Percentiles rank a stretch among this genome's conserved stretches.
These are phyloP conservation scores for Neolamprologus sp. DNA, from an alignment of 2,113 vertebrate genomes.

Conservation along the genomic window DNA sequence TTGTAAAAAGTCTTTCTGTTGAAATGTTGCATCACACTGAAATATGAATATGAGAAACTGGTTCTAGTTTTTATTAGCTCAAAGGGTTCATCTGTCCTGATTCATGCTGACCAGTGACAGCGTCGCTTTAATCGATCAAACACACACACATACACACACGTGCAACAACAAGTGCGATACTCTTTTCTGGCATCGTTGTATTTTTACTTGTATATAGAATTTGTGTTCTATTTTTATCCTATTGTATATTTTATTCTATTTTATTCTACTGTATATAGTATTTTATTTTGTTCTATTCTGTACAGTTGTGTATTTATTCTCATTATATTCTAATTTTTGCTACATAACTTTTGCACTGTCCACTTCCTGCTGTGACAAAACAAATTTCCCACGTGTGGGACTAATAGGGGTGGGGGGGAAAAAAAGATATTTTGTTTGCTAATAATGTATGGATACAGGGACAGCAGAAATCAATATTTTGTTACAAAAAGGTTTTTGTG, in stretches of 20 bases:
- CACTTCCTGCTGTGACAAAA: neutral
- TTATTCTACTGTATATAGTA: neutral
- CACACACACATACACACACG: neutral
- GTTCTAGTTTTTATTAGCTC: accelerated
- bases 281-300: neutral
- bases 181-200: neutral
- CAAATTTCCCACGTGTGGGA: neutral
- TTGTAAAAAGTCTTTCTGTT: neutral
- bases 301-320: neutral
- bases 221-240: neutral
- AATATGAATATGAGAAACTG: neutral
- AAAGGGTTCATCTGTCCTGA: accelerated
- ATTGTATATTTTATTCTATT: neutral
- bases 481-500: too few relatives aligned
- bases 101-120: neutral
- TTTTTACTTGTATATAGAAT: neutral
- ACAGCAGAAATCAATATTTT: too few relatives aligned
- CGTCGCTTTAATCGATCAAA: neutral
- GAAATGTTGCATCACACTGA: neutral
- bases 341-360: neutral
- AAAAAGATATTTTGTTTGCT: too few relatives aligned
- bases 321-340: neutral
- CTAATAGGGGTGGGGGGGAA: neutral
- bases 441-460: too few relatives aligned
- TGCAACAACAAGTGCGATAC: neutral